A percentile compares a stretch with the other conserved stretches of the same genome.
Evolutionary conservation across 2,888 invertebrate species (phyloP).

Genomic region (Carabus problematicus): DNA sequence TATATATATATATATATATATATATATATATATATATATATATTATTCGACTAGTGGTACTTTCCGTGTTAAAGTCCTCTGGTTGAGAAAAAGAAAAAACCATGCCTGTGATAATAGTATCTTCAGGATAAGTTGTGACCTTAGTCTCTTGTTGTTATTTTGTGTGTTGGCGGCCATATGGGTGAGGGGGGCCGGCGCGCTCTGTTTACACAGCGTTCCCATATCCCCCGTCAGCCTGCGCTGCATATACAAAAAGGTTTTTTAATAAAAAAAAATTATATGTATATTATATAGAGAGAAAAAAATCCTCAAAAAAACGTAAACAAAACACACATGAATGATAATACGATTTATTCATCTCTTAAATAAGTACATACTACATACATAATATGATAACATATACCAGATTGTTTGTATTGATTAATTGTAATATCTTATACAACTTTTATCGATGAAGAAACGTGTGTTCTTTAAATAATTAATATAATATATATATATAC

Average conservation of each 20-base stretch:
- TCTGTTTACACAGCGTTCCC: conserved; percentile 48
- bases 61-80: conserved; percentile 47
- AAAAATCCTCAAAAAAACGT: conserved; percentile 52
- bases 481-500: no score
- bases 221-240: background rate
- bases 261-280: conserved; percentile 56
- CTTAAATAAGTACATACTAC: conserved; percentile 47
- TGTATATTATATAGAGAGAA: conserved; percentile 56
- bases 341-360: conserved; percentile 50
- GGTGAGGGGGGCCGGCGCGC: conserved; percentile 42
- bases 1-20: no score
- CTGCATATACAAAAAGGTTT: conserved; percentile 56
- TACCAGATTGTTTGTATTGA: conserved; percentile 59
- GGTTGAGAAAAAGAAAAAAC: conserved; percentile 55
- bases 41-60: no score
- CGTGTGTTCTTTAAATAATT: conserved; percentile 57
- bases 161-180: conserved; percentile 51
- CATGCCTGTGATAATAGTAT: conserved; percentile 75
- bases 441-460: conserved; percentile 52
- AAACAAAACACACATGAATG: conserved; percentile 55
- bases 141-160: conserved; percentile 67
- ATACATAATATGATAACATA: no score
- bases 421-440: conserved; percentile 60
- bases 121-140: conserved; percentile 74
- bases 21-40: no score